Base-by-base conservation (phyloP, 2,888 invertebrate genomes). In the Catocala fraxini region DNA sequence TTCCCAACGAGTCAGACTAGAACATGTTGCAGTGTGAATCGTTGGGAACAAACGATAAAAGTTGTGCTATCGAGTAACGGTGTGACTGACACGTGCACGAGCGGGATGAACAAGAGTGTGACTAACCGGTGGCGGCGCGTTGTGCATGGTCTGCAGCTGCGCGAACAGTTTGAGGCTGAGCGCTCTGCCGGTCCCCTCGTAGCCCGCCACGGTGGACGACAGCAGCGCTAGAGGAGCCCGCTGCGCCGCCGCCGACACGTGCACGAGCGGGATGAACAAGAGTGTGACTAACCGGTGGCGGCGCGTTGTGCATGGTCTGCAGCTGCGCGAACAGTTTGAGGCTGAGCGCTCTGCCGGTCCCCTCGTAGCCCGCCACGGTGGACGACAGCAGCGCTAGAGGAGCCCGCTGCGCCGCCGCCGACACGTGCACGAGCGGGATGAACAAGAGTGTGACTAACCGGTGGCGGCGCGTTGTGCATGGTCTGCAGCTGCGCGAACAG, bases 301-400 rank as follows among this genome's bases (percentile, higher is more conserved):
- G 95, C 0, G 96, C 96, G 66, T 95, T 95, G 60, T 95, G 95
- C 46, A 95, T 94, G 7, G 93, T 95, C 78, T 96, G 96, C 57
- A 99, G 93, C 85, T 99, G 98, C 55, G 98, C 97, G 58, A 99
- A 96, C 15, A 99, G 94, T 89, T 99, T 99, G 58, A 99, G 92
- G 0, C 99, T 99, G 25, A 99, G 94, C 0, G 99, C 99, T 9
- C 99, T 95, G 0, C 99, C 99, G 0, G 99, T 99, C 57, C 99
- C 99, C 93, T 99, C 99, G 87, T 99, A 99, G 0, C 99, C 99
- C 81, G 99, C 98, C 47, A n/a, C n/a, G n/a, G n/a, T n/a, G n/a
- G n/a, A n/a, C n/a, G n/a, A n/a, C n/a, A n/a, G n/a, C n/a, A n/a
- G n/a, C n/a, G n/a, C n/a, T n/a, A n/a, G n/a, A n/a, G n/a, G n/a